Evolutionary conservation across 2,113 vertebrate genomes (phyloP).

Genomic region (Vidua chalybeata): DNA sequence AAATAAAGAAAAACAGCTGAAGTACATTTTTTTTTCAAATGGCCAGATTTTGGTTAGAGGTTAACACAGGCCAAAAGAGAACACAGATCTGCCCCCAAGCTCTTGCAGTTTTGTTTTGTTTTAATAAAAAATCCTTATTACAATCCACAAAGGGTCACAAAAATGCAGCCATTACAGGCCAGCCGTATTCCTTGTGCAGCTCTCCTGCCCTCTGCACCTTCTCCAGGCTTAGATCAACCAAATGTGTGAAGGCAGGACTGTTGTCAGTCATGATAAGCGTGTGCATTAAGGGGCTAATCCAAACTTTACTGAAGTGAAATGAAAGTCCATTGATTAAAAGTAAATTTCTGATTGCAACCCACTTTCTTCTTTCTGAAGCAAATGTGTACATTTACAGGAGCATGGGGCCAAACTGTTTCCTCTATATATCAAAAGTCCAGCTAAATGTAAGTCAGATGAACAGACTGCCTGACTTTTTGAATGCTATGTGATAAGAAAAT

Average conservation of each 20-base stretch:
- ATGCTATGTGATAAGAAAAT: neutral
- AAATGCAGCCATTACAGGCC: neutral
- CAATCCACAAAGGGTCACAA: constrained; percentile 14
- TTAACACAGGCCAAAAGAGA: constrained; percentile 38
- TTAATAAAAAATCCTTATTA: constrained; percentile 56
- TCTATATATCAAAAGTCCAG: neutral
- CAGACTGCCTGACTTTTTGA: neutral
- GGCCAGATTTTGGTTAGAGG: constrained; percentile 42
- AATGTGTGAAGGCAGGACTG: neutral
- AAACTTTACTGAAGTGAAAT: neutral
- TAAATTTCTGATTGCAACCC: neutral
- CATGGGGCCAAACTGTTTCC: neutral
- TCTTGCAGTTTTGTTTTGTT: constrained; percentile 34
- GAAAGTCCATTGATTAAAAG: neutral
- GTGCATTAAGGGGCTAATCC: neutral
- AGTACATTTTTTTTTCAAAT: neutral
- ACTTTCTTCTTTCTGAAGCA: neutral
- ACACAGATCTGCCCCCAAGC: constrained; percentile 41
- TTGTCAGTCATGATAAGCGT: neutral
- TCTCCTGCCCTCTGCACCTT: neutral
- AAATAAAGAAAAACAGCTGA: constrained; percentile 59
- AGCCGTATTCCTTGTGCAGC: neutral
- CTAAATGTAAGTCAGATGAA: neutral
- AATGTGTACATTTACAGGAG: neutral
- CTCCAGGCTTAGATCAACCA: neutral